Evolutionary conservation across 92 coral and sea anemone species (phyloP).

Genomic region (Epizoanthus fatuus): DNA sequence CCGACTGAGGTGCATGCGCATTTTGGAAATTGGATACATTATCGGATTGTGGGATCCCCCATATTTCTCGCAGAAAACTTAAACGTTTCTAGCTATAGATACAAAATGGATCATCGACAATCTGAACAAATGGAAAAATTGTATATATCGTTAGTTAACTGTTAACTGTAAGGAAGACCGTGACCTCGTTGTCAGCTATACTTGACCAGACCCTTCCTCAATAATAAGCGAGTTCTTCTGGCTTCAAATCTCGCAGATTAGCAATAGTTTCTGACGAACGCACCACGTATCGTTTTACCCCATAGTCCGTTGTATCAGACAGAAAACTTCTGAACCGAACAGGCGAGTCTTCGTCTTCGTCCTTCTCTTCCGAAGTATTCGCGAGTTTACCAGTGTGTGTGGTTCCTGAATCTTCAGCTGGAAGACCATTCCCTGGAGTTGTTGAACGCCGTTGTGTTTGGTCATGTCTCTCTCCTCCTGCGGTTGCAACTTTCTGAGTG

Average conservation of each 20-base stretch:
- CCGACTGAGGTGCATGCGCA: too few species aligned
- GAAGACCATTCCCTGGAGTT: neutral
- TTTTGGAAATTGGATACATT: too few species aligned
- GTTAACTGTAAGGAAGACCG: too few species aligned
- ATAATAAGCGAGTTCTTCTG: conserved; percentile 68
- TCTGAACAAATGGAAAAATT: too few species aligned
- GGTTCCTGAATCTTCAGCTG: neutral
- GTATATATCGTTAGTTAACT: too few species aligned
- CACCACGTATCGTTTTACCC: conserved; percentile 84
- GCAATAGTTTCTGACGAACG: conserved; percentile 90
- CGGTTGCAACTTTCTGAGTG: neutral
- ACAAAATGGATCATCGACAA: too few species aligned
- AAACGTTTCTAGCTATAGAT: too few species aligned
- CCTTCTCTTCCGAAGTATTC: conserved; percentile 1
- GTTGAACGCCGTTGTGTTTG: neutral
- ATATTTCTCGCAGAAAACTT: too few species aligned
- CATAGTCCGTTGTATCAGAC: conserved; percentile 10
- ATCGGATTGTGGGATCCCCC: too few species aligned
- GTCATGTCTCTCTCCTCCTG: neutral
- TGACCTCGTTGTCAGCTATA: too few species aligned
- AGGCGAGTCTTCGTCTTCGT: neutral
- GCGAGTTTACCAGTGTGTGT: neutral
- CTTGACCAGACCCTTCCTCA: neutral
- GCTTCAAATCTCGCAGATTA: conserved; percentile 87
- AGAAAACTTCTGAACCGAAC: neutral